Evolutionary conservation across 2,888 invertebrate species (phyloP).

Genomic region (Caradrina kadenii): DNA sequence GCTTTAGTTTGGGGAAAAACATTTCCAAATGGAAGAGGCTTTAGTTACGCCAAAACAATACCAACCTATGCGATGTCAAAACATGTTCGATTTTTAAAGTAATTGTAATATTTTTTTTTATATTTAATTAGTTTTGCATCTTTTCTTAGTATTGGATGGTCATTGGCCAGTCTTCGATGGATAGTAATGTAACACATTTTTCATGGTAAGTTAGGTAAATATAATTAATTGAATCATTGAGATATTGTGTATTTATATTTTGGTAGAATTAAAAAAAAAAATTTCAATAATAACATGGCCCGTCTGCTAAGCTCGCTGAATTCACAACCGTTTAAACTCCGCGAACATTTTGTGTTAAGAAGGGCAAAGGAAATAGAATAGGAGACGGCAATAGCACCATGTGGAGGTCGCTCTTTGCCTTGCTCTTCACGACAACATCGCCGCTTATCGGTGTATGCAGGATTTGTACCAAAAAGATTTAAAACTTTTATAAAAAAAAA

Average conservation of each 20-base stretch:
- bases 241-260: too few relatives aligned
- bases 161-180: neutral
- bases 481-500: too few relatives aligned
- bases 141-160: neutral
- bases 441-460: neutral
- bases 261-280: too few relatives aligned
- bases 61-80: too few relatives aligned
- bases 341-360: constrained; percentile 17
- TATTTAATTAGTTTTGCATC: neutral
- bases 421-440: neutral
- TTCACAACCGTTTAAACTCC: constrained; percentile 19
- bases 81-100: too few relatives aligned
- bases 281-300: neutral
- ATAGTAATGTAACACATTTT: neutral
- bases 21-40: too few relatives aligned
- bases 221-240: neutral
- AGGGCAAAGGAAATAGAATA: constrained; percentile 12
- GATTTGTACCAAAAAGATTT: too few relatives aligned
- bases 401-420: neutral
- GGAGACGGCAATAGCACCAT: constrained; percentile 9
- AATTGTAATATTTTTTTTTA: too few relatives aligned
- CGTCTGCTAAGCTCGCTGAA: neutral
- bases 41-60: too few relatives aligned
- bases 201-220: neutral
- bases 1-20: too few relatives aligned